These are phyloP conservation scores for Apus apus DNA, from an alignment of 2,113 vertebrate species.

Conservation along the genomic window DNA sequence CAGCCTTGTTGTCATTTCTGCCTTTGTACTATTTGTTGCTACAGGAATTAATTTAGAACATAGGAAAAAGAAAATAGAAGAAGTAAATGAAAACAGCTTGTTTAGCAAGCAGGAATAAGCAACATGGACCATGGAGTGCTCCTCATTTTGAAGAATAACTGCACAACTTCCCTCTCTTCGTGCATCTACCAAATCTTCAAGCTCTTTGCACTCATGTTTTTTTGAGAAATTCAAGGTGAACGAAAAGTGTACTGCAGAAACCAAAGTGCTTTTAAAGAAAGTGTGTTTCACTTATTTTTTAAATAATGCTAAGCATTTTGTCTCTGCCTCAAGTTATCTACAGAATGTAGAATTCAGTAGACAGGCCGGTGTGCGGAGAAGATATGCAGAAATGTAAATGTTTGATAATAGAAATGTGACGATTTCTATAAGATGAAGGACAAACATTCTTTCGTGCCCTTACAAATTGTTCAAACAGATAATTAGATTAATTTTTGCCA, in stretches of 20 bases:
- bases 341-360: background rate
- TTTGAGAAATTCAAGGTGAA: background rate
- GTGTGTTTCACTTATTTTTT: background rate
- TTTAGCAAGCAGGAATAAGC: background rate
- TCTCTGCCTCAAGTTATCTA: background rate
- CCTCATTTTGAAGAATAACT: background rate
- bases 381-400: background rate
- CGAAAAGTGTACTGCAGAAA: background rate
- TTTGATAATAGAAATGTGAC: background rate
- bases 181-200: background rate
- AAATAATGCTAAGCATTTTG: background rate
- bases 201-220: background rate
- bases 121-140: accelerated
- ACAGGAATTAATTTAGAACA: accelerated
- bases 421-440: background rate
- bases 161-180: background rate
- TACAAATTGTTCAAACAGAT: background rate
- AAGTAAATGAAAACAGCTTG: background rate
- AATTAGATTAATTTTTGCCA: background rate
- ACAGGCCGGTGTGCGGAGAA: background rate
- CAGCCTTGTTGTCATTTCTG: background rate
- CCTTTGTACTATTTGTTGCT: background rate
- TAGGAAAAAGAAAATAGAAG: background rate
- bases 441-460: background rate
- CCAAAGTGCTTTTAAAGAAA: background rate